These are phyloP conservation scores for Pavo muticus DNA, from an alignment of 2,113 vertebrate genomes.

Conservation along the genomic window DNA sequence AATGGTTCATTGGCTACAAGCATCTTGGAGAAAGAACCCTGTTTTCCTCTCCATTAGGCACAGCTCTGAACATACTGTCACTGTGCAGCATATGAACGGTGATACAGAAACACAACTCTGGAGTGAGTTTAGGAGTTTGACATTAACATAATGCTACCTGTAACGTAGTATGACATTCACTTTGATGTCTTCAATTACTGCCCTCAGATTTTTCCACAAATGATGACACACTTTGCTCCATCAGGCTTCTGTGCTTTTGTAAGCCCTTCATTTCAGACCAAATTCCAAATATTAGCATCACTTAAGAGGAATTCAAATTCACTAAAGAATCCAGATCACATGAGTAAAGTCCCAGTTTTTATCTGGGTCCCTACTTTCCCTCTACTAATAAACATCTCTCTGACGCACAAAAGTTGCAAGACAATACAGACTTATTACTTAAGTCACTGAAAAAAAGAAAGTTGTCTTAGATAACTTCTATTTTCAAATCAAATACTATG, in stretches of 20 bases:
- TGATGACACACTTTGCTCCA: neutral
- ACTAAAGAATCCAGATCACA: neutral
- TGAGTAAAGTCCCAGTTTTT: neutral
- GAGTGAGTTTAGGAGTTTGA: neutral
- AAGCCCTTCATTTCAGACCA: neutral
- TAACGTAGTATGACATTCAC: neutral
- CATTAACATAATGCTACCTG: neutral
- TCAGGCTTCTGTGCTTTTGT: neutral
- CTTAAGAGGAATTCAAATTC: neutral
- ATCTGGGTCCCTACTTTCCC: neutral
- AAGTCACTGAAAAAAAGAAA: neutral
- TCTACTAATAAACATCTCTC: neutral
- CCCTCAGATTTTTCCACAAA: neutral
- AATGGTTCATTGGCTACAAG: neutral
- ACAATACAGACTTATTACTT: neutral
- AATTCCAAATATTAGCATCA: neutral
- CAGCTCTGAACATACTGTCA: neutral
- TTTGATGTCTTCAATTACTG: conserved; percentile 1
- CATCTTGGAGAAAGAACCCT: neutral
- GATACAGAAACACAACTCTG: neutral
- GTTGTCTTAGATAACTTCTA: neutral
- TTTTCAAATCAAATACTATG: neutral
- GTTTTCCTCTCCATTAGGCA: neutral
- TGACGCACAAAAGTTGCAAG: neutral
- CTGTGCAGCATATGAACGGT: neutral